A percentile compares a stretch with the other conserved stretches of the same genome.
Conservation (phyloP, 2,888 invertebrate genomes). For the Quadroppia sp. region DNA sequence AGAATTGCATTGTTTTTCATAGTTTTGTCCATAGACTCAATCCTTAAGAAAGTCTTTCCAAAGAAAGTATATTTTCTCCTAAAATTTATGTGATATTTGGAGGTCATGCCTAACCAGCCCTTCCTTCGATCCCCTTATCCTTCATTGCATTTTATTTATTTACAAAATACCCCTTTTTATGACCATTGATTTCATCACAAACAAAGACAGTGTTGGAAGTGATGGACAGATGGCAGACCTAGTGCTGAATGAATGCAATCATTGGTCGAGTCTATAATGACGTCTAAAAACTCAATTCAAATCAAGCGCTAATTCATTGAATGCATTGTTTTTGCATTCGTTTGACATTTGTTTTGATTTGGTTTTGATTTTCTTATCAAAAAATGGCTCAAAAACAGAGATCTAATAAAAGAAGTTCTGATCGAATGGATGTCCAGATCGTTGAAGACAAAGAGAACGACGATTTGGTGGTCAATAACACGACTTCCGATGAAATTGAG, state of each 20-base stretch:
- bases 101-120: too few species aligned
- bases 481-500: slow-evolving; percentile 19
- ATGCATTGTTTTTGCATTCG: background rate
- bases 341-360: background rate
- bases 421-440: background rate
- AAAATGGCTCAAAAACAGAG: slow-evolving; percentile 26
- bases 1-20: too few species aligned
- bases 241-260: background rate
- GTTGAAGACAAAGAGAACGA: slow-evolving; percentile 8
- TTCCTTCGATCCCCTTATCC: too few species aligned
- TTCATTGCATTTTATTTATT: too few species aligned
- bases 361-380: background rate
- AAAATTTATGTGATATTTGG: too few species aligned
- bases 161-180: too few species aligned
- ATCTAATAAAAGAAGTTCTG: background rate
- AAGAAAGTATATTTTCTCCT: too few species aligned
- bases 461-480: background rate
- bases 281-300: background rate
- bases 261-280: background rate
- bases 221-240: background rate
- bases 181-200: too few species aligned
- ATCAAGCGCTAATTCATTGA: background rate
- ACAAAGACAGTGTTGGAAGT: background rate
- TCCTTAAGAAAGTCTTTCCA: too few species aligned
- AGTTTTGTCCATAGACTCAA: too few species aligned